Evolutionary conservation across 2,888 invertebrate genomes (phyloP), one percentile per base, ranked within the genome.

Genomic region (Gymnocheta viridis): DNA sequence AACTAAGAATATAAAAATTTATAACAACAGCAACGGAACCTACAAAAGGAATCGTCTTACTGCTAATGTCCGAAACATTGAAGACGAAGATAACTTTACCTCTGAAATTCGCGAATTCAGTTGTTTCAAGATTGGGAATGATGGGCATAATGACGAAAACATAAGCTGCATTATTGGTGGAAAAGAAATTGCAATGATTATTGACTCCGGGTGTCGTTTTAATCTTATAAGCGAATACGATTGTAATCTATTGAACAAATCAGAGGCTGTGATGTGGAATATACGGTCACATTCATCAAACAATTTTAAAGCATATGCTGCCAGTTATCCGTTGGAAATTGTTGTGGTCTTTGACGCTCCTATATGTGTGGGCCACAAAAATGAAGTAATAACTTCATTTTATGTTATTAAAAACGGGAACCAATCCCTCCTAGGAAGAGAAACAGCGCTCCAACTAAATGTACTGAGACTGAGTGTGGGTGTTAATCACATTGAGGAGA

Each of bases 391-490:
- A 35, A 44, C 73, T 27, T 62, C 70, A 10, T 82, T 82, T 54
- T 85, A 82, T 69, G 81, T 81, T 9, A 82, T 85, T 67, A 41
- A 85, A 67, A 77, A 85, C 14, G 85, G 79, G 14, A 84, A 67
- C 38, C 86, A 86, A 74, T 84, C 86, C 7, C 80, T 85, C 44
- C 44, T 86, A 32, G 84, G 85, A 32, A 72, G 80, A 14, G 24
- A 85, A 32, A 82, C 80, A 38, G 82, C 86, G 0, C 67, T 85
- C 14, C 64, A 82, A 67, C 72, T 86, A 60, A 82, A 80, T 62
- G 85, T 86, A 29, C 72, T 85, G 4, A 85, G 54, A 66, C 24
- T 85, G 51, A 82, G 82, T 6, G 0, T 72, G 10, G 38, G 10
- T 38, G 14, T 38, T 12, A 78, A 78, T 64, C 51, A 29, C 12